phyloP scores from a whole-genome alignment of 2,113 vertebrate genomes.

The Dicentrarchus labrax region DNA sequence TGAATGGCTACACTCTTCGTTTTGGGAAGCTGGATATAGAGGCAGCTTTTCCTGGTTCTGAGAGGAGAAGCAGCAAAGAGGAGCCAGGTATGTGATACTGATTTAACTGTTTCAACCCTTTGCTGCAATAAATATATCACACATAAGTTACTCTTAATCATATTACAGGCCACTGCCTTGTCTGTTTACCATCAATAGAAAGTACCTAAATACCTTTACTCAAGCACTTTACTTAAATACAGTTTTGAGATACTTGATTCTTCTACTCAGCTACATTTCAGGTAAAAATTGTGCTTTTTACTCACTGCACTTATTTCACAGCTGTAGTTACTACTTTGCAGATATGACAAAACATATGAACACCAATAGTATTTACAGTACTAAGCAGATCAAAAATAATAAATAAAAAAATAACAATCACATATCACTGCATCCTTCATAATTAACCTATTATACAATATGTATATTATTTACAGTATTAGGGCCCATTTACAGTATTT shows the following conservation, averaged over 20 bases:
- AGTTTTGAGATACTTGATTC: slow-evolving; percentile 3
- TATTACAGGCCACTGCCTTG: neutral
- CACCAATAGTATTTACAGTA: no score
- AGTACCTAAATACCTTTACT: neutral
- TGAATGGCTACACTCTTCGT: slow-evolving; percentile 82
- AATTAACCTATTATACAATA: no score
- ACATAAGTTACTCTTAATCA: neutral
- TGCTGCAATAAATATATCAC: neutral
- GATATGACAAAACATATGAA: no score
- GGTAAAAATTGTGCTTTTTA: neutral
- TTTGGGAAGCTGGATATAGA: slow-evolving; percentile 83
- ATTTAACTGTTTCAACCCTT: neutral
- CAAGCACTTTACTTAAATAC: neutral
- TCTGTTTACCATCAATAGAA: neutral
- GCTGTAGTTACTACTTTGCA: no score
- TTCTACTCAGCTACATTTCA: neutral
- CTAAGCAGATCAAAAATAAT: no score
- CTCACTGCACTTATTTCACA: no score
- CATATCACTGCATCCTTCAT: no score
- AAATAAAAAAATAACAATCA: no score
- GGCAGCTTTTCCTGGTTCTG: slow-evolving; percentile 68
- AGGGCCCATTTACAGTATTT: neutral
- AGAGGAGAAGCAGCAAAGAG: slow-evolving; percentile 80
- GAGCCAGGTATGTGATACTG: slow-evolving; percentile 79
- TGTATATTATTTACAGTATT: no score